Evolutionary conservation across 2,797 vertebrate genomes (phyloP), one percentile per base, ranked within the genome.

Genomic region (Dallia pectoralis): DNA sequence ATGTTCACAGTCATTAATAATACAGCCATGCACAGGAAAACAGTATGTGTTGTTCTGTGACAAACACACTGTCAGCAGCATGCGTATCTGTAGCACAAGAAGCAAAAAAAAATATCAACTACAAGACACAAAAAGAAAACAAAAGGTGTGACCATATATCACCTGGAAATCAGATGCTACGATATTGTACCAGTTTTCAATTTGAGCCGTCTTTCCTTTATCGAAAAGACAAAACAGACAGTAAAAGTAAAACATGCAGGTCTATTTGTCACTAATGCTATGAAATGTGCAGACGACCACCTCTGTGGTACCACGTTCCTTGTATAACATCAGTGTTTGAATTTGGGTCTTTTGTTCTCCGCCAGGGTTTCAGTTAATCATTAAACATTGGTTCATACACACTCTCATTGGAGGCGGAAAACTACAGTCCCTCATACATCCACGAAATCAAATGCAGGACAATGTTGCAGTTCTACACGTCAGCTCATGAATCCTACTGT

Each of bases 11-110:
- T 89, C 67, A 51, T 68, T 33, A 81, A 53, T n/a, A n/a, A n/a
- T n/a, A 66, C 75, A 76, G 1, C 49, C 78, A 71, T 49, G 64
- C 48, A 80, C 67, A 25, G 7, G 69, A 67, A 69, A 69, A 82
- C 66, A 80, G 71, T 33, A 74, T 18, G 19, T 65, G 47, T 4
- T 71, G 7, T n/a, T 56, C 66, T 33, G 62, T 64, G 72, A 75
- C 77, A 29, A 40, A 78, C 74, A 78, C 74, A 88, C 92, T 89
- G 92, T 92, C 93, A 83, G 93, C 93, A 94, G 93, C 85, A 71
- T 72, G 78, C 47, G 27, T 4, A 2, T 85, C 70, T 82, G 80
- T 81, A 81, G 84, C 82, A 79, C 82, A 62, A n/a, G 44, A 79
- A 49, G 51, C 33, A 63, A 76, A 78, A 78, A 68, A 76, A 66